phyloP scores from a whole-genome alignment of 35 echinoderm and acorn worm species.

The Lytechinus variegatus region DNA sequence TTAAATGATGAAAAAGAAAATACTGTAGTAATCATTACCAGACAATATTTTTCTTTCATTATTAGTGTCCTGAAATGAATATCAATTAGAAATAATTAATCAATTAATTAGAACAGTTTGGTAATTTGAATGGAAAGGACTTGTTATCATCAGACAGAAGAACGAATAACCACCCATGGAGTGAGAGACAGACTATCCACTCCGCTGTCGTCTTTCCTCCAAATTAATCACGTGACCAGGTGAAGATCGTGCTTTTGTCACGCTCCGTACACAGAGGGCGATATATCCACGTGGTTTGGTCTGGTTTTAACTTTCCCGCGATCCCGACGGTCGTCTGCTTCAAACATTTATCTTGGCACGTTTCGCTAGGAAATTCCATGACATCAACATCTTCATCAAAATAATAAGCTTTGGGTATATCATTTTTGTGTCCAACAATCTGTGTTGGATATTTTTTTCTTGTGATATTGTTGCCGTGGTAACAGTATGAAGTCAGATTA shows the following conservation, averaged over 20 bases:
- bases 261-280: background rate
- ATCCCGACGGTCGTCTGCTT: background rate
- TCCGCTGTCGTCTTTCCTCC: background rate
- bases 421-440: background rate
- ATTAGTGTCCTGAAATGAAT: too few species aligned
- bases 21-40: too few species aligned
- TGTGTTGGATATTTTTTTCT: too few species aligned
- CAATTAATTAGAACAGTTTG: too few species aligned
- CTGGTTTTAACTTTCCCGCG: background rate
- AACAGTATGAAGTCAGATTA: too few species aligned
- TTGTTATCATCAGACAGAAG: background rate
- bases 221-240: slow-evolving; percentile 3
- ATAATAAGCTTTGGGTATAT: background rate
- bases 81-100: too few species aligned
- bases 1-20: too few species aligned
- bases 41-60: too few species aligned
- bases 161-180: background rate
- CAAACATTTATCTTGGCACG: background rate
- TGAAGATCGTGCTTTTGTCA: background rate
- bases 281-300: background rate
- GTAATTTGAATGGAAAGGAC: too few species aligned
- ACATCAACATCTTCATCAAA: background rate
- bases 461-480: too few species aligned
- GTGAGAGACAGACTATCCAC: background rate
- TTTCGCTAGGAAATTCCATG: background rate